A percentile compares a stretch with the other conserved stretches of the same genome.
Conservation (phyloP, 1,140 invertebrate species). For the Gonatopus flavifemur region DNA sequence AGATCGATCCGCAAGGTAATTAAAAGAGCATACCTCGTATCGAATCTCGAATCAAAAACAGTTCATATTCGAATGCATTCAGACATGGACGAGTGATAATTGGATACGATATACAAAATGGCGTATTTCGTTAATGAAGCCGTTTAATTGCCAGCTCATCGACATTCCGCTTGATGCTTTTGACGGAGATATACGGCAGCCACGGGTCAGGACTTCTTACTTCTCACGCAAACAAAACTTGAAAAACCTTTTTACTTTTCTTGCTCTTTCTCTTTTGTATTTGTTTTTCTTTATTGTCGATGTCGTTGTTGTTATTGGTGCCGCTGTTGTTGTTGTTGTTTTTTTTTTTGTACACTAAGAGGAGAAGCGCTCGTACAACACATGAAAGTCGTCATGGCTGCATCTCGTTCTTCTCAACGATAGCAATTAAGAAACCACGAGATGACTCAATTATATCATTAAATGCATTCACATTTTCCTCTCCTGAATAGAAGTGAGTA, state of each 20-base stretch:
- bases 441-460: slow-evolving; percentile 39
- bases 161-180: not conserved
- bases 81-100: not conserved
- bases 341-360: not conserved
- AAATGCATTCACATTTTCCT: slow-evolving; percentile 14
- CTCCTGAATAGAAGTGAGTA: too few species aligned
- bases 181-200: slow-evolving; percentile 8
- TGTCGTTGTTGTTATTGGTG: not conserved
- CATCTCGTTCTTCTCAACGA: slow-evolving; percentile 16
- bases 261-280: not conserved
- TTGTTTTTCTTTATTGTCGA: not conserved
- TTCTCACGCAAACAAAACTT: slow-evolving; percentile 9
- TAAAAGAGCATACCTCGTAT: too few species aligned
- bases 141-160: slow-evolving; percentile 2
- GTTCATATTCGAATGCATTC: too few species aligned
- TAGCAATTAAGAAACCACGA: slow-evolving; percentile 26
- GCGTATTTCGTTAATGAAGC: slow-evolving; percentile 7
- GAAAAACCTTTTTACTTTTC: slow-evolving; percentile 4
- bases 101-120: not conserved
- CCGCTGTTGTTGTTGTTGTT: not conserved
- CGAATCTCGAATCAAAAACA: too few species aligned
- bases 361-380: not conserved
- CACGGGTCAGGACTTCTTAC: slow-evolving; percentile 7
- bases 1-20: too few species aligned
- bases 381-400: slow-evolving; percentile 8